Base-by-base conservation (phyloP, 92 coral and sea anemone genomes). In the Porites evermanni region DNA sequence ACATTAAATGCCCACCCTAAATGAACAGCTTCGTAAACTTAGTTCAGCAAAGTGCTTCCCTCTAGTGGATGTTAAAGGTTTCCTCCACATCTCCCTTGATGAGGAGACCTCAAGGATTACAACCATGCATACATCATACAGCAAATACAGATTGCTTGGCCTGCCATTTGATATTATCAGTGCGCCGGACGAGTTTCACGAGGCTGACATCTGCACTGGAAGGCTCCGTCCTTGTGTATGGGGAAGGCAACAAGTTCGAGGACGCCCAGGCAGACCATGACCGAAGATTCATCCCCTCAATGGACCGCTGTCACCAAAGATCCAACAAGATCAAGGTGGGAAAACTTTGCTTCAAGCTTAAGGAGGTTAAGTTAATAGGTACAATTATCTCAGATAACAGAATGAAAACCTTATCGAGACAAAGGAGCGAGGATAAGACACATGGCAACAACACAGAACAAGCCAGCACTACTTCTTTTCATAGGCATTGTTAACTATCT, bases 151-250 rank as follows among this genome's bases (percentile, higher is more conserved):
- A 77, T 91, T 89, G 58, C 60, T 72, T 50, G 5, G 94, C 68
- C 72, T 91, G 56, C 93, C 90, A 16, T 91, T 87, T 91, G 91
- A 88, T 9, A 91, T 91, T 29, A 87, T 85, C 26, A 53, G 44
- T 66, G 72, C 38, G 66, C 89, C 60, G 8, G 58, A 64, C 59
- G 65, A 50, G 58, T 70, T 75, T 10, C 64, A 59, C 12, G 32
- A 63, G 87, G 60, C 64, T 64, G 51, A 56, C 64, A 50, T 6
- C 61, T 1, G 38, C 77, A 16, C 17, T 19, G 1, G 77, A 50
- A 73, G 58, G 77, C 61, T 44, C 51, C 0, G 88, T 91, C 79
- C 74, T 87, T 13, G 88, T 81, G 26, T 83, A 38, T 75, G 91
- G 93, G 11, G 93, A 87, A 80, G 89, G 86, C 13, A 60, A 78